phyloP scores from a whole-genome alignment of 2,113 vertebrate species.

The Ovibos moschatus region DNA sequence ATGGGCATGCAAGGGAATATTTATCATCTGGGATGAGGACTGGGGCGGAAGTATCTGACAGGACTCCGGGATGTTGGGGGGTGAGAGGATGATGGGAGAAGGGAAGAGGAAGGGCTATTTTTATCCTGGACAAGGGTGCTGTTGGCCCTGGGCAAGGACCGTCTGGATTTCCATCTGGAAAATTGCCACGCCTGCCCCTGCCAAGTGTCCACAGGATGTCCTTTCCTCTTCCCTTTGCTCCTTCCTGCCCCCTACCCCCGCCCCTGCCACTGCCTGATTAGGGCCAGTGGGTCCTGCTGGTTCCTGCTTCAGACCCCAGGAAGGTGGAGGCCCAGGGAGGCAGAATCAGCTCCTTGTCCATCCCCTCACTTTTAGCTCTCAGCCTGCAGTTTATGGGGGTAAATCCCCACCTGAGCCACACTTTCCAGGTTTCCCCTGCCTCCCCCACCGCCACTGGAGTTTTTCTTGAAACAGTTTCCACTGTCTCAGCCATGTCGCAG shows the following conservation, averaged over 20 bases:
- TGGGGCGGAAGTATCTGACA: background rate
- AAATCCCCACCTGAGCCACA: background rate
- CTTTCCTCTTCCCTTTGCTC: background rate
- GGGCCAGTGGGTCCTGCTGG: background rate
- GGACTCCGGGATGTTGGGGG: background rate
- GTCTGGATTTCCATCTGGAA: slow-evolving; percentile 41
- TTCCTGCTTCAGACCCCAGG: background rate
- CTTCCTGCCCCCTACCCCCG: background rate
- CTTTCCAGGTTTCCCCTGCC: slow-evolving; percentile 20
- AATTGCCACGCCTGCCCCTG: background rate
- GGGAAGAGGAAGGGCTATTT: slow-evolving; percentile 57
- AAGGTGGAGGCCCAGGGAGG: background rate
- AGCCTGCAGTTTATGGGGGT: background rate
- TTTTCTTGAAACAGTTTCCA: slow-evolving; percentile 35
- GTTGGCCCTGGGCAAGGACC: background rate
- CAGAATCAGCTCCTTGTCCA: background rate
- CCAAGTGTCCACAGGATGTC: background rate
- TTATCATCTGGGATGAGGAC: background rate
- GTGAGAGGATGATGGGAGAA: background rate
- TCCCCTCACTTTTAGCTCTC: background rate
- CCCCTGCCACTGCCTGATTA: background rate
- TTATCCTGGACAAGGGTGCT: background rate
- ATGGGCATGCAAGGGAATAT: background rate
- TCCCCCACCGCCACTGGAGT: background rate
- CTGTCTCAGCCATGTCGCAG: background rate